These are phyloP conservation scores for Lamellibrachia columna DNA, from an alignment of 2,888 invertebrate species.

Conservation along the genomic window DNA sequence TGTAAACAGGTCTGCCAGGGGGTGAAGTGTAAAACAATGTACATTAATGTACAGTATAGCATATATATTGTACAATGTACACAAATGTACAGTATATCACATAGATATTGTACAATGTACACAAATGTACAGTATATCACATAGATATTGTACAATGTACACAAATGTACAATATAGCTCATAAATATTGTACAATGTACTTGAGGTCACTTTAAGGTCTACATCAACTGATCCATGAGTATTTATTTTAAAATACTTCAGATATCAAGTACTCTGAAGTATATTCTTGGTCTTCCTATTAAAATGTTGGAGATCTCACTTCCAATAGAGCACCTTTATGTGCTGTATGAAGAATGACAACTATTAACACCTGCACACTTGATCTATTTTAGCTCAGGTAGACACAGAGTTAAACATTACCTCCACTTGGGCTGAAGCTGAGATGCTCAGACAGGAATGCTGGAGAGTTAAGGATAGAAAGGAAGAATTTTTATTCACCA, in stretches of 20 bases:
- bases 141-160: no score
- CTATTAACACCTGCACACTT: not conserved
- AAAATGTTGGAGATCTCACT: not conserved
- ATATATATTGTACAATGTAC: no score
- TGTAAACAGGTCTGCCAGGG: no score
- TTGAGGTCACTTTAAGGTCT: not conserved
- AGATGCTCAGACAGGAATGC: not conserved
- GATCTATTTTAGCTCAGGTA: not conserved
- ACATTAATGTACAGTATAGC: no score
- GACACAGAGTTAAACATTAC: not conserved
- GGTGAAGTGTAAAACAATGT: no score
- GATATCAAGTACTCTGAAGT: not conserved
- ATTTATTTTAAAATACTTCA: not conserved
- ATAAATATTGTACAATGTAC: not conserved
- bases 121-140: no score
- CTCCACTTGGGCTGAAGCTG: not conserved
- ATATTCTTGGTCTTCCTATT: not conserved
- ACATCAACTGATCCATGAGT: not conserved
- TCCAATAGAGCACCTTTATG: not conserved
- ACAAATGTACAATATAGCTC: not conserved
- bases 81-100: no score
- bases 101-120: no score
- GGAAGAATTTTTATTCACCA: not conserved
- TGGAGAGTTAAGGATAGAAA: not conserved
- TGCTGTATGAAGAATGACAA: not conserved